phyloP scores from a whole-genome alignment of 2,797 vertebrate genomes.

The Sebastes dallii region DNA sequence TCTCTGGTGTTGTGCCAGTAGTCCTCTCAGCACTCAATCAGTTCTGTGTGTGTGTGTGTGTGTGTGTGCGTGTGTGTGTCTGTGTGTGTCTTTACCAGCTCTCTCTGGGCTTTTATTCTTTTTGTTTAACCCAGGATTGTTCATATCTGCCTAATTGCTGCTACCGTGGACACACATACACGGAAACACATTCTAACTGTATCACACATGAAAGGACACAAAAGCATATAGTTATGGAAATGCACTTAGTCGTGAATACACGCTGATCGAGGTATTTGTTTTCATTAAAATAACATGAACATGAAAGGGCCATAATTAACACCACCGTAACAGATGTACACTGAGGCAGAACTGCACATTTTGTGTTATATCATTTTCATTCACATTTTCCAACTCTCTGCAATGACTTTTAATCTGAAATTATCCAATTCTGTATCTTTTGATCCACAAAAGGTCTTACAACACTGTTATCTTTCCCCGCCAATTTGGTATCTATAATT shows the following conservation, averaged over 20 bases:
- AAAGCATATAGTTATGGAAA: not conserved
- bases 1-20: conserved; percentile 30
- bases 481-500: not conserved
- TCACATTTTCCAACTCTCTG: not conserved
- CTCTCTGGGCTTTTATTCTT: not conserved
- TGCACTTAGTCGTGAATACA: not conserved
- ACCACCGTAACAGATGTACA: not conserved
- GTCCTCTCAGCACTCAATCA: conserved; percentile 38
- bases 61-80: no score
- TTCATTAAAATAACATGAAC: conserved; percentile 2
- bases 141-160: not conserved
- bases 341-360: not conserved
- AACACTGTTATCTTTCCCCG: not conserved
- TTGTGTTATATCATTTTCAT: not conserved
- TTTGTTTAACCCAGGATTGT: not conserved
- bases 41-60: not conserved
- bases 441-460: not conserved
- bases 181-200: not conserved
- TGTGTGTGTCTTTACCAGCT: not conserved
- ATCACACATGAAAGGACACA: not conserved
- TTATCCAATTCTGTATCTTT: not conserved
- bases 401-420: not conserved
- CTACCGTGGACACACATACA: not conserved
- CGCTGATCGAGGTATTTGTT: not conserved
- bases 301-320: not conserved